Evolutionary conservation across 2,888 invertebrate genomes (phyloP), one percentile per base, ranked within the genome.

Genomic region (Barypeithes pellucidus): DNA sequence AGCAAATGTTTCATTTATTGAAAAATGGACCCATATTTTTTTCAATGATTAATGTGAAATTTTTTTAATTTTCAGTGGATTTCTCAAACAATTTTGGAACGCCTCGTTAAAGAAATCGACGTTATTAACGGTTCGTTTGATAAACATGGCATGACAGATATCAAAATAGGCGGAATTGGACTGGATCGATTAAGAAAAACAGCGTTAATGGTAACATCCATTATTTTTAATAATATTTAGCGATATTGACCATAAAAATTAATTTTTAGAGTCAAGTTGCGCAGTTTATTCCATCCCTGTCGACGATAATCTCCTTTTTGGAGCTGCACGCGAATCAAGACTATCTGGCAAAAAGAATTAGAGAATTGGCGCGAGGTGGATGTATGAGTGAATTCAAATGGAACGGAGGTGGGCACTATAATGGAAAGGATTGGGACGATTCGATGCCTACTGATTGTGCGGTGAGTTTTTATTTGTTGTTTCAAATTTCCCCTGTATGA

Each of bases 301-400:
- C 89, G 8, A 86, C 89, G 45, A 85, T 96, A 54, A 88, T 95
- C 63, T 94, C 94, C 0, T 97, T 95, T 85, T 87, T 97, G 73
- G 95, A 95, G 82, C 88, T 95, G 62, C 92, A 92, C 59, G 88
- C 92, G 16, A 95, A 96, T 87, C 96, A 96, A 85, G 93, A 94
- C 82, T 97, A 97, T 87, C 87, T 95, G 14, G 93, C 94, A 59
- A 91, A 91, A 75, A 88, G 97, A 78, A 92, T 97, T 39, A 89
- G 89, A 82, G 93, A 94, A 80, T 88, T 97, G 75, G 90, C 94
- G 0, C 90, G 89, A 82, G 96, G 95, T 75, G 95, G 96, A 9
- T 95, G 95, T 82, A 93, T 97, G 88, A 93, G 95, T 81, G 93
- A 93, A 80, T 98, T 94, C 87, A 91, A 92, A 77, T 97, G 97